Evolutionary conservation across 2,113 vertebrate genomes (phyloP).

Genomic region (Erythrocebus patas): DNA sequence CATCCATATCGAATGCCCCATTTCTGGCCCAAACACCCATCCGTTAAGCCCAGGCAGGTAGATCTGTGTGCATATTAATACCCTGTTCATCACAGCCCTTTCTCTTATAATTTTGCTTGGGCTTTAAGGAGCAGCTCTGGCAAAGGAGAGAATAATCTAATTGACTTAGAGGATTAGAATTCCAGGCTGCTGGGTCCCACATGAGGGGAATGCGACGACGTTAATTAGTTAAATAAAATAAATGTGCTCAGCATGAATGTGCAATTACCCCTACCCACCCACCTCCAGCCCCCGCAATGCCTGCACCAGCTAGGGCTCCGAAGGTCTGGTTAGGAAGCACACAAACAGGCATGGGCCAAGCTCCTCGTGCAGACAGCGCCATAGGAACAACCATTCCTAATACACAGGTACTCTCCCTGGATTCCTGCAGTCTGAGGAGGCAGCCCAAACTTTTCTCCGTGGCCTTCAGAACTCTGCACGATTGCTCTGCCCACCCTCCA

Average conservation of each 20-base stretch:
- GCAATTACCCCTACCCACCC: neutral
- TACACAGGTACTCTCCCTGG: neutral
- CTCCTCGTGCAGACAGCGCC: neutral
- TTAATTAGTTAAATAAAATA: constrained; percentile 70
- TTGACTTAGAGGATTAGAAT: constrained; percentile 74
- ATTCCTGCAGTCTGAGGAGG: neutral
- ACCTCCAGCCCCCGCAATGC: neutral
- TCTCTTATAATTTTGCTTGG: constrained; percentile 14
- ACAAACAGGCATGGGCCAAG: neutral
- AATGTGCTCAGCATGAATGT: neutral
- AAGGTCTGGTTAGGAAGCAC: neutral
- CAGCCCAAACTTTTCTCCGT: neutral
- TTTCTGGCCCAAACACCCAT: neutral
- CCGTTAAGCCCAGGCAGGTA: neutral
- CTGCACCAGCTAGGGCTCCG: neutral
- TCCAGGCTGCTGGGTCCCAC: constrained; percentile 63
- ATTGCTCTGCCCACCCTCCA: accelerated
- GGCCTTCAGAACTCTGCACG: neutral
- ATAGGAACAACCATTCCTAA: neutral
- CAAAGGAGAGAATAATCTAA: constrained; percentile 74
- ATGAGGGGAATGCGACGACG: constrained; percentile 58
- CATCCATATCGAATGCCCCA: neutral
- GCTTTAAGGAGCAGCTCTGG: constrained; percentile 29
- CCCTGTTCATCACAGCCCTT: neutral
- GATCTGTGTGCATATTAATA: neutral